A percentile compares a stretch with the other conserved stretches of the same genome.
These are phyloP conservation scores for Plagiodera versicolora DNA, from an alignment of 2,888 invertebrate species.

Conservation along the genomic window DNA sequence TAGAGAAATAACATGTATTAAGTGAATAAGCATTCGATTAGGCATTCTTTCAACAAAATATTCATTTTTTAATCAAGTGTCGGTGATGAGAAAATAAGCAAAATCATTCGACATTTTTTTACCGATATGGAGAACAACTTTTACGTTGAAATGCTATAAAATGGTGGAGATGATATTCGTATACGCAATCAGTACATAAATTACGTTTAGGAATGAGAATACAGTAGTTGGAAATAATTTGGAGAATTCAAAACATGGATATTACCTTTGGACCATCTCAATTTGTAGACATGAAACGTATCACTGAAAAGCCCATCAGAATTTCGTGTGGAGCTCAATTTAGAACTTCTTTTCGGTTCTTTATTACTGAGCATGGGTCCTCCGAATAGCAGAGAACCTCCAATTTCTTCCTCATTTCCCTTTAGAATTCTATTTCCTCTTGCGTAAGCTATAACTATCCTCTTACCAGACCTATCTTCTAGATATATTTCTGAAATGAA, in stretches of 20 bases:
- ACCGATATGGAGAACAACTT: too few relatives aligned
- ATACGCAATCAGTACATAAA: too few relatives aligned
- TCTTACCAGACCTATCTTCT: constrained; percentile 34
- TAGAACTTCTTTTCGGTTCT: constrained; percentile 31
- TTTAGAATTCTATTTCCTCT: constrained; percentile 50
- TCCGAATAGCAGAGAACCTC: constrained; percentile 56
- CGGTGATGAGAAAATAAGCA: too few relatives aligned
- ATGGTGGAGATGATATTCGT: too few relatives aligned
- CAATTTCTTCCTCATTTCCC: constrained; percentile 51
- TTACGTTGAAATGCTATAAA: too few relatives aligned
- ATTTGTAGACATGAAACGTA: constrained; percentile 64
- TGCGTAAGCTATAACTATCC: constrained; percentile 49
- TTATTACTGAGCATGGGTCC: constrained; percentile 55
- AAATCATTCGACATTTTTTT: too few relatives aligned
- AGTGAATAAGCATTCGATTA: too few relatives aligned
- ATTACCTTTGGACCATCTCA: constrained; percentile 69
- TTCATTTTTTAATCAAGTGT: too few relatives aligned
- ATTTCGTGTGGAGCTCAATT: constrained; percentile 24
- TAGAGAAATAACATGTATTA: constrained; percentile 27
- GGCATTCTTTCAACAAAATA: too few relatives aligned
- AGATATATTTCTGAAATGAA: constrained; percentile 42
- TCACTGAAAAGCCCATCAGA: constrained; percentile 56
- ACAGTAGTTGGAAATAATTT: too few relatives aligned
- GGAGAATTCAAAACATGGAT: too few relatives aligned
- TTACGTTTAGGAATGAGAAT: too few relatives aligned